These are phyloP conservation scores for Mastomys coucha DNA, from an alignment of 2,113 vertebrate species.

Conservation along the genomic window DNA sequence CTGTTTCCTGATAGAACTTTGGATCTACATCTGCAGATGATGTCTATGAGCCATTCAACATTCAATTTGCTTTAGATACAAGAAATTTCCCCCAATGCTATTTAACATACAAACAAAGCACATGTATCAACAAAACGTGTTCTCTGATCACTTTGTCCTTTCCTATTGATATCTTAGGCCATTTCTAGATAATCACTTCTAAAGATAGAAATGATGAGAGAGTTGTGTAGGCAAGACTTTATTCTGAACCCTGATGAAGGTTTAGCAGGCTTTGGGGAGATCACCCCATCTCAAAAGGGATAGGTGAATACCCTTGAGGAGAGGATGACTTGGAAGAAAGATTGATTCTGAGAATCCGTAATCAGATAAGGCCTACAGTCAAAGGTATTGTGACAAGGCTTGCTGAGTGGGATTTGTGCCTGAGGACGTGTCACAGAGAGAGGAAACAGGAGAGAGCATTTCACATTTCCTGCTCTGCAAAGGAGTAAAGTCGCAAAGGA, in stretches of 20 bases:
- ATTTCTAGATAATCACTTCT: neutral
- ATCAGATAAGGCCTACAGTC: neutral
- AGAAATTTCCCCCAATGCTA: neutral
- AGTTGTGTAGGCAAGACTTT: neutral
- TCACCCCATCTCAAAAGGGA: neutral
- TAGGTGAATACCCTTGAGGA: neutral
- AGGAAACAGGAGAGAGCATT: neutral
- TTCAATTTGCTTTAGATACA: neutral
- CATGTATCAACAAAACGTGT: neutral
- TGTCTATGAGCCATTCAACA: neutral
- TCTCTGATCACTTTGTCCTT: neutral
- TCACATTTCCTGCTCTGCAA: neutral
- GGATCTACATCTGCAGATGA: fast-evolving
- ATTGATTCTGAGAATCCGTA: neutral
- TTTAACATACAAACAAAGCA: neutral
- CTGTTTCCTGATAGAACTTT: neutral
- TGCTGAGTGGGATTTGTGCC: neutral
- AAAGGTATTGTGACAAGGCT: neutral
- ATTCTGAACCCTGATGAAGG: neutral
- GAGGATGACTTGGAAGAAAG: neutral
- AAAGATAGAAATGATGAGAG: neutral
- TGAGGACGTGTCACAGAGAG: neutral
- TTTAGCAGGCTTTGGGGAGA: neutral
- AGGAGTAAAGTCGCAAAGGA: neutral
- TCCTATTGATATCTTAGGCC: neutral